Base-by-base conservation (phyloP, 1,140 invertebrate species). In the Drosophila littoralis region DNA sequence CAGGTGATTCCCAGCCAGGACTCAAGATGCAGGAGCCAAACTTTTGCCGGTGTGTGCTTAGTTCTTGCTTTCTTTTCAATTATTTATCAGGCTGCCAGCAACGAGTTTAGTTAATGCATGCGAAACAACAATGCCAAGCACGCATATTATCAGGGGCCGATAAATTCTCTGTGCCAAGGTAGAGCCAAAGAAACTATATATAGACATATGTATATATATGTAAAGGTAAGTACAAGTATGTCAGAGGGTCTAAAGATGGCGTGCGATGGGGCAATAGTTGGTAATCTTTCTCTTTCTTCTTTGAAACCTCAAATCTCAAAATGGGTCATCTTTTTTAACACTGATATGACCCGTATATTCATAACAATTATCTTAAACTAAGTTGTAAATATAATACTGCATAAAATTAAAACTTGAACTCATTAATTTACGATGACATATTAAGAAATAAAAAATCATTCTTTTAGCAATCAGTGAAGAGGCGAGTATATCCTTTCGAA, bases 31-130 rank as follows among this genome's bases (percentile, higher is more conserved):
- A 46, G 15, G 48, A 36, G 7, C 7, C 54, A 22, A 57, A 57
- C 38, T 57, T 40, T 51, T 52, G 52, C 60, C 42, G 36, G 8
- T 15, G 9, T 57, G 51, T 57, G 67, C 45, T 51, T 32, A 45
- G 40, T 17, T 64, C 50, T 60, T 55, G 61, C 50, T 67, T 73
- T 73, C 74, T 76, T 73, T 72, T 76, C 55, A 76, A 73, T 73
- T 76, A 76, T 76, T 76, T 73, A 76, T 73, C 74, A 67, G 74
- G 48, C n/a, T 57, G 58, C 52, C 43, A 63, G 52, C 38, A 64
- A 22, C 28, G 52, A 54, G 52, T 50, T 70, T 48, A 61, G 71
- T 35, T 69, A 74, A 63, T 64, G 66, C 45, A 63, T 52, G 51
- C 66, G 36, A 63, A 51, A 57, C 58, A 69, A 75, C 66, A 75